A percentile compares a stretch with the other conserved stretches of the same genome.
These are phyloP conservation scores for Adineta ricciae DNA, from an alignment of 2,888 invertebrate species.

Conservation along the genomic window DNA sequence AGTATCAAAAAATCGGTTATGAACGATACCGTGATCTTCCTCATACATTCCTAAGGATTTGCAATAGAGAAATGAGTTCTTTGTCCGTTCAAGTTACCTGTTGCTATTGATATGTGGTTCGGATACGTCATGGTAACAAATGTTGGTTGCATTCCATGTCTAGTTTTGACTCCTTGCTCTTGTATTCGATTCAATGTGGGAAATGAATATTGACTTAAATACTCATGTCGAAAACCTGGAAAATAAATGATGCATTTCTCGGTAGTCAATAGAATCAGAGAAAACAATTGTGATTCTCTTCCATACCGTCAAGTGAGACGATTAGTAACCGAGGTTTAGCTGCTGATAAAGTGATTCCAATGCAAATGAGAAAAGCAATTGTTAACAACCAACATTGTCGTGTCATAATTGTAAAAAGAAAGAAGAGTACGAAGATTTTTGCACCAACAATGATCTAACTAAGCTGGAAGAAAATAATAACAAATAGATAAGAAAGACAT, in stretches of 20 bases:
- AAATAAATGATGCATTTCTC: no score
- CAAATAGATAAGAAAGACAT: neutral
- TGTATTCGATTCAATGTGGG: neutral
- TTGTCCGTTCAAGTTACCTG: neutral
- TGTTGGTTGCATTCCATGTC: neutral
- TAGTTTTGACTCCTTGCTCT: neutral
- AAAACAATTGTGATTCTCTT: neutral
- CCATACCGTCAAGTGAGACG: neutral
- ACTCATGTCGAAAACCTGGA: neutral
- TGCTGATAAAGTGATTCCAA: neutral
- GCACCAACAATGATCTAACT: neutral
- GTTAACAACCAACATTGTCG: neutral
- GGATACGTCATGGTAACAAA: neutral
- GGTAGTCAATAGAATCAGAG: neutral
- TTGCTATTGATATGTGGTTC: constrained; percentile 2
- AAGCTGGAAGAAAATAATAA: neutral
- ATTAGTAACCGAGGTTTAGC: neutral
- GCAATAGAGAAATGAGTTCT: neutral
- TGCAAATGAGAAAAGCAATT: neutral
- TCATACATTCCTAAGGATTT: neutral
- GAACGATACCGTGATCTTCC: neutral
- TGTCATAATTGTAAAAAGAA: neutral
- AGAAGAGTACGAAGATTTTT: neutral
- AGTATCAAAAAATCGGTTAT: neutral
- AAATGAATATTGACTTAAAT: neutral